Percentiles rank a stretch among this genome's conserved stretches.
Conservation (phyloP, 2,113 vertebrate genomes). For the Semnornis frantzii region DNA sequence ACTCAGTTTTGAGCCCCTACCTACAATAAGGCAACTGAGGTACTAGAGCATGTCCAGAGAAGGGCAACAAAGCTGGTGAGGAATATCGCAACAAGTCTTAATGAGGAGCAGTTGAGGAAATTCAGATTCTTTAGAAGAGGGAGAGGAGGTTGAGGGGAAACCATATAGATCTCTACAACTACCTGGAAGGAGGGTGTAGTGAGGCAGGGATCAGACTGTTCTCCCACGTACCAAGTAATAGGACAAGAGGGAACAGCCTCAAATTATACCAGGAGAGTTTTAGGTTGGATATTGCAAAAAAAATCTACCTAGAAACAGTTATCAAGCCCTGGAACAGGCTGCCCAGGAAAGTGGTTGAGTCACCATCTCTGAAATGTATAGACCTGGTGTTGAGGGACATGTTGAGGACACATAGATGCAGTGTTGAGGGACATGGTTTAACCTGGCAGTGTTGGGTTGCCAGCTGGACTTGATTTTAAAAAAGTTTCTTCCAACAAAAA, state of each 20-base stretch:
- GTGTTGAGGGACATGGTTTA: not conserved
- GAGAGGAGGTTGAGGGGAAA: not conserved
- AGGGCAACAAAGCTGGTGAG: not conserved
- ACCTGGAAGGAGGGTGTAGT: not conserved
- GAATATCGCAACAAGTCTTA: not conserved
- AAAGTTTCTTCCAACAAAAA: not conserved
- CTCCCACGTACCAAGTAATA: not conserved
- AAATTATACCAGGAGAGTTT: not conserved
- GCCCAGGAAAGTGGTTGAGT: not conserved
- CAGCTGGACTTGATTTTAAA: not conserved
- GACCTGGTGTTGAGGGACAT: no score
- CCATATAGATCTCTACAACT: not conserved
- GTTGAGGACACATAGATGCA: not conserved
- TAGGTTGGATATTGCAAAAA: not conserved
- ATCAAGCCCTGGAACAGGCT: not conserved
- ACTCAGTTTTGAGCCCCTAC: not conserved
- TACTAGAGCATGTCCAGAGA: not conserved
- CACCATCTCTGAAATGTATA: not conserved
- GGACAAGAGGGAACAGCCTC: not conserved
- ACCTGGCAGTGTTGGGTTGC: not conserved
- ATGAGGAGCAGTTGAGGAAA: not conserved
- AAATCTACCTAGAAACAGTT: not conserved
- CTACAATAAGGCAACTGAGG: not conserved
- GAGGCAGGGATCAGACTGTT: not conserved
- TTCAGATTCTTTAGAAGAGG: not conserved